A percentile compares a stretch with the other conserved stretches of the same genome.
phyloP scores from a whole-genome alignment of 1,140 invertebrate genomes.

The Gyrodactylus salaris region DNA sequence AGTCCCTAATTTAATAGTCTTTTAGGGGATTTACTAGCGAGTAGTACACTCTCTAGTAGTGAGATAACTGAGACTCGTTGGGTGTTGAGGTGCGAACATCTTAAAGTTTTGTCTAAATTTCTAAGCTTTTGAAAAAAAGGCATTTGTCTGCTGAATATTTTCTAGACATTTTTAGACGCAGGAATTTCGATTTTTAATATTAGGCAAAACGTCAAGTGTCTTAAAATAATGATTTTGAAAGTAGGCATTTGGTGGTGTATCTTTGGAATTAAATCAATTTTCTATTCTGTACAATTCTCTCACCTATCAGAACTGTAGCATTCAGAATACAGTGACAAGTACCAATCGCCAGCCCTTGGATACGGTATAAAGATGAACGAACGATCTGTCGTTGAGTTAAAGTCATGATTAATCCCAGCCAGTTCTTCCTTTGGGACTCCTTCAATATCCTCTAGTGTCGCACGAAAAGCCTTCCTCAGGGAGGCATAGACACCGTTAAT shows the following conservation, averaged over 20 bases:
- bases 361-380: neutral
- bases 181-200: neutral
- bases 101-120: too few species aligned
- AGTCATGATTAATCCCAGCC: neutral
- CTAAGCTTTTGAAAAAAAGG: too few species aligned
- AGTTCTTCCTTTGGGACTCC: neutral
- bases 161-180: too few species aligned
- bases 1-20: too few species aligned
- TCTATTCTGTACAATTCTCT: neutral
- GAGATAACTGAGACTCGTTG: too few species aligned
- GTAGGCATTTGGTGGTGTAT: too few species aligned
- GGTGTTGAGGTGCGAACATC: too few species aligned
- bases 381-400: neutral
- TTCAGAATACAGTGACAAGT: neutral
- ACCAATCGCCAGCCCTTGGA: neutral
- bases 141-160: too few species aligned
- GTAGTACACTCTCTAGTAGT: too few species aligned
- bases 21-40: too few species aligned
- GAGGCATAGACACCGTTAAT: neutral
- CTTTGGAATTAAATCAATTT: neutral
- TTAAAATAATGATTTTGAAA: neutral
- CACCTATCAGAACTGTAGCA: neutral
- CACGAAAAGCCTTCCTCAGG: neutral
- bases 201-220: neutral
- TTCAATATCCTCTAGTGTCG: neutral